Conservation (phyloP, 1,140 invertebrate species). For the Vanessa atalanta region DNA sequence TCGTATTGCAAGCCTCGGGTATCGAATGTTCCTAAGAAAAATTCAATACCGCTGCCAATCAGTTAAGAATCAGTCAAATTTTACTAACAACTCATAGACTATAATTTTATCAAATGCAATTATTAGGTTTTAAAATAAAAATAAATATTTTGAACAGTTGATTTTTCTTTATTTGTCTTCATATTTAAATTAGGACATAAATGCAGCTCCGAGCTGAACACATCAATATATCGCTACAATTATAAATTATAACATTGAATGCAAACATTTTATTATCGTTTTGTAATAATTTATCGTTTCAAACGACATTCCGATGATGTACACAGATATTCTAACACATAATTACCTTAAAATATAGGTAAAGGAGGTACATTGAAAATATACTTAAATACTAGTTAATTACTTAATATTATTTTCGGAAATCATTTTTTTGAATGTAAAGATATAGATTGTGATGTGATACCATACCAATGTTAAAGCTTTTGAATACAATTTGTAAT, state of each 20-base stretch:
- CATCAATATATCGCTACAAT: slow-evolving; percentile 28
- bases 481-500: slow-evolving; percentile 11
- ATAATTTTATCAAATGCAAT: not conserved
- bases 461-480: slow-evolving; percentile 7
- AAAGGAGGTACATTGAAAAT: slow-evolving; percentile 3
- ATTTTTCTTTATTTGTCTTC: slow-evolving; percentile 22
- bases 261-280: slow-evolving; percentile 40
- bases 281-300: slow-evolving; percentile 20
- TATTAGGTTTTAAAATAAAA: slow-evolving; percentile 10
- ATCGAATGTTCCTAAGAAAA: not conserved
- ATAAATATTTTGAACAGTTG: slow-evolving; percentile 14
- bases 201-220: slow-evolving; percentile 67
- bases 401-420: not conserved
- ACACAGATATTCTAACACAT: slow-evolving; percentile 23
- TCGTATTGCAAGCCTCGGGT: slow-evolving; percentile 33
- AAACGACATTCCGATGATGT: slow-evolving; percentile 31
- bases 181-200: slow-evolving; percentile 35
- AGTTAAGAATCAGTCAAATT: too few relatives aligned
- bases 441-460: not conserved
- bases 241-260: slow-evolving; percentile 50
- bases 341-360: not conserved
- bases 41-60: too few relatives aligned
- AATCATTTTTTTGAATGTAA: not conserved
- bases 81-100: too few relatives aligned
- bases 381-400: not conserved